Conservation (phyloP, 2,797 vertebrate genomes). For the Diplodus puntazzo region DNA sequence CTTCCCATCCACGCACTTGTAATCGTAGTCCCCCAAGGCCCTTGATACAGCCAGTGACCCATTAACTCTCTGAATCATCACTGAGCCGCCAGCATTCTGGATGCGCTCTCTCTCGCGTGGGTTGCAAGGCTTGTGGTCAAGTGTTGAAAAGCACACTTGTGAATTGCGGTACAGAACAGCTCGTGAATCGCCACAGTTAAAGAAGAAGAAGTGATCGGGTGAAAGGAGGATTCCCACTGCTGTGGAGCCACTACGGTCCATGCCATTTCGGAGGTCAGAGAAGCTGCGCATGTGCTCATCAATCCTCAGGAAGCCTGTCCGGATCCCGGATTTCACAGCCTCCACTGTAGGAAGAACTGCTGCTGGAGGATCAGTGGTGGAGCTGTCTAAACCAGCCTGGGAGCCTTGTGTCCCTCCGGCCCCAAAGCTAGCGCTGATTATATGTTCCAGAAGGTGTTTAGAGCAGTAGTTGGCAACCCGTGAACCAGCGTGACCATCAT, state of each 20-base stretch:
- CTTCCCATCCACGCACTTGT: slow-evolving; percentile 98
- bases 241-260: slow-evolving; percentile 99
- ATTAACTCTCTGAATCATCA: slow-evolving; percentile 99
- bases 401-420: slow-evolving; percentile 39
- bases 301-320: slow-evolving; percentile 96
- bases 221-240: slow-evolving; percentile 97
- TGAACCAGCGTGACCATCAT: slow-evolving; percentile 98
- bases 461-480: slow-evolving; percentile 98
- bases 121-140: slow-evolving; percentile 99
- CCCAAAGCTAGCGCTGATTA: slow-evolving; percentile 88
- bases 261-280: slow-evolving; percentile 96
- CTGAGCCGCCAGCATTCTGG: slow-evolving; percentile 98
- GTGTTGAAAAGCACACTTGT: slow-evolving; percentile 96
- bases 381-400: slow-evolving; percentile 55
- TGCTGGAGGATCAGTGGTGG: slow-evolving; percentile 61
- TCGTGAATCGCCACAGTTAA: slow-evolving; percentile 98
- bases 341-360: slow-evolving; percentile 88
- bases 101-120: slow-evolving; percentile 97
- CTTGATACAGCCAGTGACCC: slow-evolving; percentile 97
- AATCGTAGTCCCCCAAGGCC: slow-evolving; percentile 98
- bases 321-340: slow-evolving; percentile 94
- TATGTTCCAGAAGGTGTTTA: slow-evolving; percentile 96
- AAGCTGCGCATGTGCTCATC: slow-evolving; percentile 99
- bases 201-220: slow-evolving; percentile 95
- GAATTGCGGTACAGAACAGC: slow-evolving; percentile 94